These are phyloP conservation scores for Anthonomus grandis DNA, from an alignment of 1,140 invertebrate species.

Conservation along the genomic window DNA sequence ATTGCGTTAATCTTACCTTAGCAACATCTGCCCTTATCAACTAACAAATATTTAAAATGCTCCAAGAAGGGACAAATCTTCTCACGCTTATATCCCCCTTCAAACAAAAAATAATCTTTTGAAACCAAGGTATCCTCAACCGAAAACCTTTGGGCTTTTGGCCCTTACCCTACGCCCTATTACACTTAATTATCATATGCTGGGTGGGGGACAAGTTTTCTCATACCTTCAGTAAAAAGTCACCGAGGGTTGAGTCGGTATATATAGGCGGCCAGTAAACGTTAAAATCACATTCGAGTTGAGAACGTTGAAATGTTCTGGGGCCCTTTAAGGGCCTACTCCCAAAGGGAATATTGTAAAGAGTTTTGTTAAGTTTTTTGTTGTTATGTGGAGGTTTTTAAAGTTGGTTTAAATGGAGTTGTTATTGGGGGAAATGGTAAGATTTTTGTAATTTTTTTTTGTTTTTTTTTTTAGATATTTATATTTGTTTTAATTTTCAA, in stretches of 20 bases:
- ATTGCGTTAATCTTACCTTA: too few relatives aligned
- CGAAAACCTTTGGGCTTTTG: neutral
- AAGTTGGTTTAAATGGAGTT: too few relatives aligned
- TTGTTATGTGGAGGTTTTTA: too few relatives aligned
- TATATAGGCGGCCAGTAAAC: slow-evolving; percentile 3
- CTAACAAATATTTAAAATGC: slow-evolving; percentile 1
- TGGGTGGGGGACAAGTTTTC: slow-evolving; percentile 19
- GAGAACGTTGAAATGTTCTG: neutral
- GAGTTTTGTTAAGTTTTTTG: slow-evolving; percentile 3
- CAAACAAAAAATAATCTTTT: too few relatives aligned
- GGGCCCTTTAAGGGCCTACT: neutral
- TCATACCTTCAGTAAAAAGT: slow-evolving; percentile 11
- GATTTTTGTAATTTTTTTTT: too few relatives aligned
- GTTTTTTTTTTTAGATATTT: too few relatives aligned
- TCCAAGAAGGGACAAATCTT: slow-evolving; percentile 11
- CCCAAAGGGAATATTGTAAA: neutral
- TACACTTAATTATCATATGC: slow-evolving; percentile 13
- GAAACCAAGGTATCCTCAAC: slow-evolving; percentile 8
- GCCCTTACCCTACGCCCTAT: slow-evolving; percentile 22
- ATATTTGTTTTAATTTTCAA: too few relatives aligned
- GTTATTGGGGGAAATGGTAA: too few relatives aligned
- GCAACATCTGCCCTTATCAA: slow-evolving; percentile 11
- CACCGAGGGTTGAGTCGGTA: slow-evolving; percentile 18
- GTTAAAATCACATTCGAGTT: slow-evolving; percentile 10
- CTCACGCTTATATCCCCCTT: slow-evolving; percentile 15